Base-by-base conservation (phyloP, 2,888 invertebrate species). In the Zygaena filipendulae region DNA sequence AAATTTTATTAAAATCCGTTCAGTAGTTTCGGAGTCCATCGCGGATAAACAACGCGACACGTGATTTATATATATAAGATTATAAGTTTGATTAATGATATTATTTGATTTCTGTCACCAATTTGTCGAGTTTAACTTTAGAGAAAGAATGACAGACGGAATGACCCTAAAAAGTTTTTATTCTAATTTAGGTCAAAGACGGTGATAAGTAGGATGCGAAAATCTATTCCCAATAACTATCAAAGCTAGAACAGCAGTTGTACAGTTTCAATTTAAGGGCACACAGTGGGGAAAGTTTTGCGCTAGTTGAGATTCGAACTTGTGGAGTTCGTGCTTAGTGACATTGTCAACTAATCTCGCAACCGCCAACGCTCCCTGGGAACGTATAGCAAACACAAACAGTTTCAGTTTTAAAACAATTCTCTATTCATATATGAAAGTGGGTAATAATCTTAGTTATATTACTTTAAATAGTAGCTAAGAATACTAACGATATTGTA, bases 241-340 rank as follows among this genome's bases (percentile, higher is more conserved):
- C 62, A 59, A 49, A 61, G 61, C 61, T 34, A 57, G 52, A 66
- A 68, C 72, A 75, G 72, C 68, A 72, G 75, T 66, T 63, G 63
- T 66, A 61, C 62, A 64, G 68, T 75, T 77, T 74, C 77, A 74
- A 75, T 77, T 71, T 72, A 69, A 75, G 70, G 67, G 63, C 61
- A 55, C 58, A 52, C 54, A 52, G 54, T 51, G 50, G 43, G 53
- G 45, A 52, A 72, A 74, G 60, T 72, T 69, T 48, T 40, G 37
- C 31, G 41, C 43, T 43, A 54, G 67, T 62, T 67, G 64, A 77
- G 74, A 67, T 75, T 71, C 52, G 52, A 46, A 44, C n/a, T n/a
- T n/a, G n/a, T 45, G 53, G 71, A 74, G 61, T 75, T 70, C 56
- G 58, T 57, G 61, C 56, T 49, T 59, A 47, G 59, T 67, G 70